phyloP scores from a whole-genome alignment of 2,797 vertebrate genomes.

The Gambelia wislizenii region DNA sequence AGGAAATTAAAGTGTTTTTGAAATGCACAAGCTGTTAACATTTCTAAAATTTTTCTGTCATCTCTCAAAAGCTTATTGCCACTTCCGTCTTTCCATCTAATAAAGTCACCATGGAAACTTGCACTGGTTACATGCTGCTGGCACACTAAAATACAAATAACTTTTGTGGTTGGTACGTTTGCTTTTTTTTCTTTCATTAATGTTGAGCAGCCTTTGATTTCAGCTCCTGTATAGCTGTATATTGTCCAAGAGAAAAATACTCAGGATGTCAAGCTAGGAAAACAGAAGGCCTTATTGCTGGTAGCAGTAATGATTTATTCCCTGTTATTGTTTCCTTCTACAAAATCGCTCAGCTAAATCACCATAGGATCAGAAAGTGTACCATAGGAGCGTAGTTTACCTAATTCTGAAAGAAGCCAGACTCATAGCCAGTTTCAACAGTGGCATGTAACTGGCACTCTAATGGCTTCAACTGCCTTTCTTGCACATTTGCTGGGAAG shows the following conservation, averaged over 20 bases:
- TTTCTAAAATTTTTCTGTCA: slow-evolving; percentile 13
- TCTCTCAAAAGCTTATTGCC: slow-evolving; percentile 7
- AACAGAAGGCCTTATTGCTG: background rate
- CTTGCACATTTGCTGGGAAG: background rate
- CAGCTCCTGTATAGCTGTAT: background rate
- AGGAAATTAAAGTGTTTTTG: slow-evolving; percentile 37
- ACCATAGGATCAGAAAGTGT: background rate
- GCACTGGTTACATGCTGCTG: background rate
- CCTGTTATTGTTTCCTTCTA: background rate
- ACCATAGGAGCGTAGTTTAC: background rate
- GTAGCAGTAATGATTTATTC: background rate
- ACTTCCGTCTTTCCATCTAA: slow-evolving; percentile 25
- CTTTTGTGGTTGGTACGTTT: slow-evolving; percentile 2
- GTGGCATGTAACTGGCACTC: background rate
- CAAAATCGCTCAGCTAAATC: background rate
- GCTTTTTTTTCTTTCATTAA: slow-evolving; percentile 20
- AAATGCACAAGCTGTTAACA: slow-evolving; percentile 28
- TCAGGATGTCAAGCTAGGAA: background rate
- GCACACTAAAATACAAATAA: background rate
- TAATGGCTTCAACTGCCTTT: background rate
- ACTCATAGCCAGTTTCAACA: background rate
- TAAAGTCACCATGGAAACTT: slow-evolving; percentile 27
- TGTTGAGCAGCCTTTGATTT: slow-evolving; percentile 5
- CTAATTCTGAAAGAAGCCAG: background rate
- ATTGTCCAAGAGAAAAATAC: background rate